A percentile compares a stretch with the other conserved stretches of the same genome.
phyloP scores from a whole-genome alignment of 1,140 invertebrate species.

The Meteorus sp. region DNA sequence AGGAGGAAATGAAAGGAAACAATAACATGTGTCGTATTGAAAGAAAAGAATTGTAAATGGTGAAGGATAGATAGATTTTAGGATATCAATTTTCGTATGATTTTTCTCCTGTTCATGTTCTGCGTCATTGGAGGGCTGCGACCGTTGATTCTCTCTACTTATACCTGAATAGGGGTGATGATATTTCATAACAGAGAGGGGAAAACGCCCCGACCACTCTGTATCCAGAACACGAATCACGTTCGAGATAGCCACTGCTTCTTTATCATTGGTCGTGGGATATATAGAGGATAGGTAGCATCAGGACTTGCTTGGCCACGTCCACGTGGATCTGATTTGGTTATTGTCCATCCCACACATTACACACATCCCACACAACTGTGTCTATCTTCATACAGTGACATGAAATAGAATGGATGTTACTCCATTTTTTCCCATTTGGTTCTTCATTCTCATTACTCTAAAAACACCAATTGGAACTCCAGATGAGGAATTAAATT shows the following conservation, averaged over 20 bases:
- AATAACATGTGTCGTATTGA: no score
- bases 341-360: neutral
- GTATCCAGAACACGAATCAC: constrained; percentile 36
- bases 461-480: no score
- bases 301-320: neutral
- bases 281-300: constrained; percentile 22
- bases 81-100: neutral
- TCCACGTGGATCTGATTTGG: constrained; percentile 22
- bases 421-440: no score
- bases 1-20: no score
- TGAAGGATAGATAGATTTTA: no score
- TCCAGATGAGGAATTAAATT: no score
- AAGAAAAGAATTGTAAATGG: no score
- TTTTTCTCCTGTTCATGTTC: constrained; percentile 3
- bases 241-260: constrained; percentile 29
- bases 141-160: constrained; percentile 42
- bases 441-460: no score
- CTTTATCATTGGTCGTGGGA: constrained; percentile 38
- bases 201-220: constrained; percentile 40
- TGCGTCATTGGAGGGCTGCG: neutral
- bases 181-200: constrained; percentile 33
- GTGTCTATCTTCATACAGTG: neutral
- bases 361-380: neutral
- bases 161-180: constrained; percentile 35
- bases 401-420: no score